Base-by-base conservation (phyloP, 2,888 invertebrate species). In the Ichneumoninae sp. region DNA sequence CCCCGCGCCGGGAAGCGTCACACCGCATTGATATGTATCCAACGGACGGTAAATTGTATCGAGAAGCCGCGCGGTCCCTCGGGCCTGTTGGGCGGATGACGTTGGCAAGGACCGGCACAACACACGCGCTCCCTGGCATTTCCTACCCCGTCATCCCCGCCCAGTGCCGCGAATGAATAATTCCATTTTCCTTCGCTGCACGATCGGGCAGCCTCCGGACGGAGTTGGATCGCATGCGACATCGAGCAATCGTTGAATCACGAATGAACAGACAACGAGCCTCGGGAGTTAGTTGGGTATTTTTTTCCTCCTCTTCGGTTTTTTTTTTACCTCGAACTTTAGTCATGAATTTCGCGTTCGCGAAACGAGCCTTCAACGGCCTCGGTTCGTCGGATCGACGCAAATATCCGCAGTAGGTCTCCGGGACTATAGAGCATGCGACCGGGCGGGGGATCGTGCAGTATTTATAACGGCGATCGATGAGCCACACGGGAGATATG, bases 381-480 rank as follows among this genome's bases (percentile, higher is more conserved):
- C 83, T 52, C 71, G 65, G 57, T 63, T 78, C 76, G 77, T 66
- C 78, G 86, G 66, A 80, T 80, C 65, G 68, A 73, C 60, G 63
- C 75, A 82, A 83, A 81, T 78, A 85, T 83, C 81, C 82, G 75
- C 82, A 86, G 73, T 86, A 69, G 87, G 85, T 87, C 85, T 85
- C 76, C 83, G 68, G 71, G 85, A 85, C 86, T 88, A 84, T 87
- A 85, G 81, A 71, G 80, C 77, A 87, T 16, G 47, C 26, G 22
- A 33, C 19, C 33, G 40, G 33, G 60, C 26, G 88, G 69, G 85
- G 85, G 87, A 88, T 88, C 85, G 86, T 90, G 82, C 87, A 88
- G 89, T 91, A 91, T 91, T 91, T 90, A 90, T 90, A 91, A 89
- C 87, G 87, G 75, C 83, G 87, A 90, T 91, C 91, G 91, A 92